A percentile compares a stretch with the other conserved stretches of the same genome.
These are phyloP conservation scores for Apamea sordens DNA, from an alignment of 2,888 invertebrate species.

Conservation along the genomic window DNA sequence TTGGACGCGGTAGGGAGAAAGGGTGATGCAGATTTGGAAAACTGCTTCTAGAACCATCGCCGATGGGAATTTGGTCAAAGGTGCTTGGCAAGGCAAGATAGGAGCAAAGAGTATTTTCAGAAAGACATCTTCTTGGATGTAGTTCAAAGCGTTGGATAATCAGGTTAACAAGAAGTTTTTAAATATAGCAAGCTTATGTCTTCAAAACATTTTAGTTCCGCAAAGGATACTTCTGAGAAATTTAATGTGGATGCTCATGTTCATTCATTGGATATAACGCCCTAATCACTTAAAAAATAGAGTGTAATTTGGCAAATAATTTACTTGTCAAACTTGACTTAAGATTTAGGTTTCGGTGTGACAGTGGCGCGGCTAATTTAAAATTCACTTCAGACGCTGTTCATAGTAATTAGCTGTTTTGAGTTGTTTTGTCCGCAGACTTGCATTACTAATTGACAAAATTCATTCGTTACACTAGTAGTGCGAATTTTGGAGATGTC, in stretches of 20 bases:
- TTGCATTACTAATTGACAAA: conserved; percentile 51
- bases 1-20: conserved; percentile 37
- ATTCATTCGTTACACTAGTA: conserved; percentile 31
- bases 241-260: not conserved
- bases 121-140: not conserved
- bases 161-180: not conserved
- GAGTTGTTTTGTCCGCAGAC: conserved; percentile 29
- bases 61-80: conserved; percentile 25
- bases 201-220: not conserved
- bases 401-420: conserved; percentile 49
- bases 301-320: conserved; percentile 45
- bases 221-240: conserved; percentile 2
- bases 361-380: conserved; percentile 55
- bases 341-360: conserved; percentile 45
- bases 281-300: conserved; percentile 14
- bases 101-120: not conserved
- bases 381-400: conserved; percentile 50
- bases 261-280: conserved; percentile 14
- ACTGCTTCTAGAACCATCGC: not conserved
- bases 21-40: conserved; percentile 43
- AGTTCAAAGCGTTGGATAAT: not conserved
- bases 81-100: not conserved
- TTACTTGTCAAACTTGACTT: conserved; percentile 47
- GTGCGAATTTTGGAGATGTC: conserved; percentile 11
- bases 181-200: not conserved